phyloP scores from a whole-genome alignment of 2,888 invertebrate species.

The Chaitophorus viminalis region DNA sequence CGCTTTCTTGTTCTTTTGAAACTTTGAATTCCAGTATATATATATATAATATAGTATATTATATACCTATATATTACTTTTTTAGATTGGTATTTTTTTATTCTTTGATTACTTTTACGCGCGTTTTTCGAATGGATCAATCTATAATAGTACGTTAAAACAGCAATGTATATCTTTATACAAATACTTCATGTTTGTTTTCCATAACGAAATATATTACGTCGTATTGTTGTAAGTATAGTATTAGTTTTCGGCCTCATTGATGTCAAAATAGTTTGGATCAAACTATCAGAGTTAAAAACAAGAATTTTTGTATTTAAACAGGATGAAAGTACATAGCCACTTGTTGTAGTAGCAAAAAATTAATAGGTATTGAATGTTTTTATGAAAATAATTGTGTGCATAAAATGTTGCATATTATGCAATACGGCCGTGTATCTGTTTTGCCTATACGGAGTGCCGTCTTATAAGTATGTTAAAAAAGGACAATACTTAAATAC shows the following conservation, averaged over 20 bases:
- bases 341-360: background rate
- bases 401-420: too few relatives aligned
- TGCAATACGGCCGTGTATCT: background rate
- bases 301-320: background rate
- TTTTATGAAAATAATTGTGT: background rate
- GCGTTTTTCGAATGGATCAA: background rate
- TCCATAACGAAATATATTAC: too few relatives aligned
- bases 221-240: background rate
- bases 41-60: too few relatives aligned
- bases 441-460: background rate
- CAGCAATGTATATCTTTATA: background rate
- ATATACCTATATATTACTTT: slow-evolving; percentile 6
- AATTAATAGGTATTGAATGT: background rate
- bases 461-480: background rate
- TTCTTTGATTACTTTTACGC: slow-evolving; percentile 1
- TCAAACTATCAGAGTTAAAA: background rate
- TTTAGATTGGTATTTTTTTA: slow-evolving; percentile 17
- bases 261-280: background rate
- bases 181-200: too few relatives aligned
- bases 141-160: background rate
- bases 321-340: background rate
- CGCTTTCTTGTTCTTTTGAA: background rate
- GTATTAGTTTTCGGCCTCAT: background rate
- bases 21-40: background rate
- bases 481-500: too few relatives aligned